Percentiles rank a stretch among this genome's conserved stretches.
These are phyloP conservation scores for Melanostoma scalare DNA, from an alignment of 2,888 invertebrate genomes.

Conservation along the genomic window DNA sequence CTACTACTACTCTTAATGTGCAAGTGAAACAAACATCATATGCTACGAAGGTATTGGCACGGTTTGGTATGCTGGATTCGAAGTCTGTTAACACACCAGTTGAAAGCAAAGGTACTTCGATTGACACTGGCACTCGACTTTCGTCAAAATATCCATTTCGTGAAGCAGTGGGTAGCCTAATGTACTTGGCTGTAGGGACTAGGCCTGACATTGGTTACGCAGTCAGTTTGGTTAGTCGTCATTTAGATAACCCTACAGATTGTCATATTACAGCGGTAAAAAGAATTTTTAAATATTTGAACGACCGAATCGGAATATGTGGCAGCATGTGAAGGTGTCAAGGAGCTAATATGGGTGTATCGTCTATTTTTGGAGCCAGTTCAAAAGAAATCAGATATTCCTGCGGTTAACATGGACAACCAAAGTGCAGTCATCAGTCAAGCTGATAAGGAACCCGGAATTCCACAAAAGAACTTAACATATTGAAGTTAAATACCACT, in stretches of 20 bases:
- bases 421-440: constrained; percentile 73
- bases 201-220: too few species aligned
- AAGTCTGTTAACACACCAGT: background rate
- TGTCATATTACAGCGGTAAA: background rate
- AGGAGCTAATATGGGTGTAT: constrained; percentile 61
- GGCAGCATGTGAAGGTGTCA: constrained; percentile 37
- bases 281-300: background rate
- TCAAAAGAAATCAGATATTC: too few species aligned
- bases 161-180: background rate
- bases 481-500: constrained; percentile 49
- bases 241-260: background rate
- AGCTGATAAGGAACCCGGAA: constrained; percentile 73
- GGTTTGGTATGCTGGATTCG: background rate
- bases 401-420: constrained; percentile 74
- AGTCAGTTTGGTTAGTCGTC: too few species aligned
- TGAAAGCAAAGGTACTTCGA: background rate
- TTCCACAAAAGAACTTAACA: constrained; percentile 74
- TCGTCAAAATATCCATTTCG: background rate
- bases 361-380: too few species aligned
- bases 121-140: background rate
- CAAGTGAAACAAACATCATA: constrained; percentile 3
- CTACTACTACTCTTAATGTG: too few species aligned
- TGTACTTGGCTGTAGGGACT: background rate
- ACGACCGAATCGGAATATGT: constrained; percentile 77
- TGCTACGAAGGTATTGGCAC: background rate